A percentile compares a stretch with the other conserved stretches of the same genome.
Conservation (phyloP, 2,888 invertebrate species). For the Pharmacophagus antenor region DNA sequence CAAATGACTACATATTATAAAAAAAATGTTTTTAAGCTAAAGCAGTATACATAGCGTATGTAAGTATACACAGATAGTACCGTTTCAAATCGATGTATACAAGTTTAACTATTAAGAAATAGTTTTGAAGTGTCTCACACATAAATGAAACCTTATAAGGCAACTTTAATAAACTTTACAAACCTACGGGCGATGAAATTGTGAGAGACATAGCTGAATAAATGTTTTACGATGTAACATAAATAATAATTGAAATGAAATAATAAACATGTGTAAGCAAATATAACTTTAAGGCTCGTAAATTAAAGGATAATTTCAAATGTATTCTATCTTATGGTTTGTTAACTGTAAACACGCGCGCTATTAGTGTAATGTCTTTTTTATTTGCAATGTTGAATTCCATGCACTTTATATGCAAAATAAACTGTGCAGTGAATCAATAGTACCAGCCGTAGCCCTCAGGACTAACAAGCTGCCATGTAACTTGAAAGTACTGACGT, state of each 20-base stretch:
- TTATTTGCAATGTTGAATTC: slow-evolving; percentile 12
- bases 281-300: background rate
- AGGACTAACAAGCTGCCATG: slow-evolving; percentile 40
- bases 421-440: slow-evolving; percentile 17
- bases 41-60: too few relatives aligned
- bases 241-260: background rate
- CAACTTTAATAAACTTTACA: slow-evolving; percentile 12
- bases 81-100: background rate
- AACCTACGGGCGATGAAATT: background rate
- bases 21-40: too few relatives aligned
- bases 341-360: slow-evolving; percentile 12
- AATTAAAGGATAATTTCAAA: background rate
- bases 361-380: slow-evolving; percentile 12
- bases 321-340: background rate
- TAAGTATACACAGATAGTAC: background rate
- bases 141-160: slow-evolving; percentile 10
- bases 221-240: background rate
- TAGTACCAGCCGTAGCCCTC: slow-evolving; percentile 35
- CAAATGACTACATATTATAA: too few relatives aligned
- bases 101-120: slow-evolving; percentile 8
- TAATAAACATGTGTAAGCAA: background rate
- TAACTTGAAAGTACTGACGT: slow-evolving; percentile 38
- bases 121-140: slow-evolving; percentile 8
- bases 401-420: slow-evolving; percentile 25
- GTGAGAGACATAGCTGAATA: slow-evolving; percentile 15